Percentiles rank a stretch among this genome's conserved stretches.
Evolutionary conservation across 1,140 invertebrate species (phyloP).

Genomic region (Drosophila biarmipes): DNA sequence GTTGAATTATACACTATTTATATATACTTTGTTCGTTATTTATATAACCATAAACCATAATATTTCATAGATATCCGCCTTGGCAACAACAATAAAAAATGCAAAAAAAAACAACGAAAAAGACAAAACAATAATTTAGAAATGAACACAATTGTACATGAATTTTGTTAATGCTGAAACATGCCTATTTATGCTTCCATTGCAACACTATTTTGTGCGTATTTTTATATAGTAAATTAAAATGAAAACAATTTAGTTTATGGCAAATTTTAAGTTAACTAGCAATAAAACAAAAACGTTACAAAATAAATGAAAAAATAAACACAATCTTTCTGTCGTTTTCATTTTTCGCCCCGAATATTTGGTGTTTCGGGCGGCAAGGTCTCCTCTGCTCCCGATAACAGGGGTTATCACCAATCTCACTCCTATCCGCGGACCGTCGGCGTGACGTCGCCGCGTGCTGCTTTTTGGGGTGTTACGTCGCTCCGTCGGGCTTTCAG

Average conservation of each 20-base stretch:
- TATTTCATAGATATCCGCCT: conserved; percentile 54
- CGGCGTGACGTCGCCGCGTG: not conserved
- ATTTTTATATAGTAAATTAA: conserved; percentile 79
- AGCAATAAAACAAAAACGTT: conserved; percentile 72
- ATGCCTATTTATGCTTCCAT: conserved; percentile 77
- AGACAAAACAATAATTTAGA: conserved; percentile 53
- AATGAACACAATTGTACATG: conserved; percentile 65
- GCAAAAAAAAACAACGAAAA: conserved; percentile 51
- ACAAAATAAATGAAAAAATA: conserved; percentile 67
- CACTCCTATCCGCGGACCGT: not conserved
- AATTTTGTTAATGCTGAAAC: conserved; percentile 74
- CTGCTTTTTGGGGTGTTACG: not conserved
- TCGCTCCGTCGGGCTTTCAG: not conserved
- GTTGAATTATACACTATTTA: conserved; percentile 60
- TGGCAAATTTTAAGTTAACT: conserved; percentile 72
- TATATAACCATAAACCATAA: conserved; percentile 47
- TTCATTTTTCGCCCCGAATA: conserved; percentile 11
- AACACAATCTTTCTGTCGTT: not conserved
- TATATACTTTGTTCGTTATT: conserved; percentile 49
- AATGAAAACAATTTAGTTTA: conserved; percentile 69
- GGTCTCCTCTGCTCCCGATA: not conserved
- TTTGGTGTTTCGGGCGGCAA: conserved; percentile 1
- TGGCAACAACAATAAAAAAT: conserved; percentile 42
- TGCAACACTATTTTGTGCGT: conserved; percentile 72
- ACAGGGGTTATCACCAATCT: conserved; percentile 29